Evolutionary conservation across 2,113 vertebrate species (phyloP).

Genomic region (Falco punctatus): DNA sequence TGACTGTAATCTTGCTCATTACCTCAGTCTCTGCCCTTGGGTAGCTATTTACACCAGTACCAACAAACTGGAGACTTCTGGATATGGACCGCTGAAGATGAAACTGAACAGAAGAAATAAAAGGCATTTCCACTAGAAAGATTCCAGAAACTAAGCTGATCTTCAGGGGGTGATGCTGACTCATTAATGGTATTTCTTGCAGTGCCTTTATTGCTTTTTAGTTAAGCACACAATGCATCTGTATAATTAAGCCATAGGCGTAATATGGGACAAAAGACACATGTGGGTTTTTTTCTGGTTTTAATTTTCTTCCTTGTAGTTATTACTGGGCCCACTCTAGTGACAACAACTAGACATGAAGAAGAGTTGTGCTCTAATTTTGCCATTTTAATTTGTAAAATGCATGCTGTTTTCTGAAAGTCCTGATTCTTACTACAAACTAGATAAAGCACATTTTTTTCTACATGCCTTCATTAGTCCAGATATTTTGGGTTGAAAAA

Average conservation of each 20-base stretch:
- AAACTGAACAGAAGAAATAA: neutral
- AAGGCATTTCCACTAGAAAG: neutral
- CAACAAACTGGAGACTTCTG: neutral
- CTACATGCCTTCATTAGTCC: neutral
- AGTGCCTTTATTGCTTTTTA: constrained; percentile 8
- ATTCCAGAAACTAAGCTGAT: neutral
- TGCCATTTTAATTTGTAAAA: neutral
- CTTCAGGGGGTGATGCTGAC: constrained; percentile 13
- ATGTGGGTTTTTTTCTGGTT: neutral
- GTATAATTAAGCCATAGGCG: neutral
- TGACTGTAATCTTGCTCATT: neutral
- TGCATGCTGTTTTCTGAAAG: neutral
- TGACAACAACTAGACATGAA: neutral
- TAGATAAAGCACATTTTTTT: neutral
- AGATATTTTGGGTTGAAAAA: neutral
- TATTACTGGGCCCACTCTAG: neutral
- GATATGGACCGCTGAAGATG: neutral
- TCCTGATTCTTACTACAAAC: neutral
- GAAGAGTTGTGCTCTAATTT: neutral
- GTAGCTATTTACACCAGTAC: neutral
- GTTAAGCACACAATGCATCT: neutral
- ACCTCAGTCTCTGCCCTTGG: neutral
- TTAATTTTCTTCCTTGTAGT: constrained; percentile 5
- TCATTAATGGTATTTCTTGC: neutral
- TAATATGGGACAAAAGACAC: neutral